phyloP scores from a whole-genome alignment of 2,888 invertebrate genomes.

The Troides helena region DNA sequence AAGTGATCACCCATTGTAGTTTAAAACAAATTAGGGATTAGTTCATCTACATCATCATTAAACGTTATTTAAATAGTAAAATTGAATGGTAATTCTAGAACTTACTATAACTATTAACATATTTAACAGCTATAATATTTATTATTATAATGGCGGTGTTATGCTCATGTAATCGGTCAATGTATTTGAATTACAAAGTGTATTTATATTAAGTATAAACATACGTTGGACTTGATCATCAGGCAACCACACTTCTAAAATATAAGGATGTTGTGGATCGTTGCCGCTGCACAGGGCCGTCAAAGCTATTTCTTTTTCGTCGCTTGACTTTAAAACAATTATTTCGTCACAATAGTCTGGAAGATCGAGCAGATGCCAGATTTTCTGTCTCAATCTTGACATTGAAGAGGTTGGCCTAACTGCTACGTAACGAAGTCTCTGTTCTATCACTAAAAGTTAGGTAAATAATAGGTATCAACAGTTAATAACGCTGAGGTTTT shows the following conservation, averaged over 20 bases:
- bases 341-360: conserved; percentile 72
- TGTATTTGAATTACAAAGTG: too few species aligned
- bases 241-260: conserved; percentile 68
- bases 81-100: too few species aligned
- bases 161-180: too few species aligned
- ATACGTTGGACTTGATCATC: conserved; percentile 24
- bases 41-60: too few species aligned
- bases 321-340: conserved; percentile 57
- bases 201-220: neutral
- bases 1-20: too few species aligned
- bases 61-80: too few species aligned
- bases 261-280: conserved; percentile 61
- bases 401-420: conserved; percentile 61
- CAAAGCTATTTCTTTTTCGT: conserved; percentile 56
- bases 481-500: too few species aligned
- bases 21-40: too few species aligned
- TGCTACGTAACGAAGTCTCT: conserved; percentile 62
- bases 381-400: conserved; percentile 61
- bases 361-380: conserved; percentile 67
- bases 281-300: conserved; percentile 64
- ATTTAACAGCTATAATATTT: too few species aligned
- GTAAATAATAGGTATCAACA: neutral
- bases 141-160: too few species aligned
- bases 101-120: too few species aligned
- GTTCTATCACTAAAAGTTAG: conserved; percentile 48